Percentiles rank a stretch among this genome's conserved stretches.
Evolutionary conservation across 2,888 invertebrate genomes (phyloP).

Genomic region (Cosmorhoe ocellata): DNA sequence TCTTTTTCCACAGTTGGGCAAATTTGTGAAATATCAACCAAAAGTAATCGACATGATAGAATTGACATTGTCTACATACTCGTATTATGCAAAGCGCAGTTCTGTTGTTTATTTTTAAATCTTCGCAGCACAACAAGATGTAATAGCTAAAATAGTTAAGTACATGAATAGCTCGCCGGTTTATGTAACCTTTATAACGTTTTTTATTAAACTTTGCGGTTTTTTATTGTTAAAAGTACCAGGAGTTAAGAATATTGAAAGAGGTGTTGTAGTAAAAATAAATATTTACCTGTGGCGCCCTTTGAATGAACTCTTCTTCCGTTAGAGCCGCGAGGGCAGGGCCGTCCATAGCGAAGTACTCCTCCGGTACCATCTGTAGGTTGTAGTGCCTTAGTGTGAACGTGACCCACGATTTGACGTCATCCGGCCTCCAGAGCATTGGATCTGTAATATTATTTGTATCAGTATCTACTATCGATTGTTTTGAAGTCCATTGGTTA

Average conservation of each 20-base stretch:
- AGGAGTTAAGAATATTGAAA: neutral
- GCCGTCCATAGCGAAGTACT: conserved; percentile 92
- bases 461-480: conserved; percentile 6
- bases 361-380: conserved; percentile 86
- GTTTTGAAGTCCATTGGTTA: conserved; percentile 13
- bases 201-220: neutral
- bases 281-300: conserved; percentile 89
- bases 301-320: conserved; percentile 92
- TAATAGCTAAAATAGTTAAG: too few relatives aligned
- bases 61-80: too few relatives aligned
- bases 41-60: too few relatives aligned
- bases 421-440: conserved; percentile 90
- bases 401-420: conserved; percentile 94
- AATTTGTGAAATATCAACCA: too few relatives aligned
- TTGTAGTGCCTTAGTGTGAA: conserved; percentile 93
- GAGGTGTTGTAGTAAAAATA: neutral
- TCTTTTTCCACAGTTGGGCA: too few relatives aligned
- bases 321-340: conserved; percentile 87
- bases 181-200: too few relatives aligned
- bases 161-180: too few relatives aligned
- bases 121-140: too few relatives aligned
- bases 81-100: too few relatives aligned
- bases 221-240: neutral
- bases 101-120: too few relatives aligned
- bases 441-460: conserved; percentile 86